Conservation (phyloP, 1,140 invertebrate genomes). For the Nasonia longicornis region DNA sequence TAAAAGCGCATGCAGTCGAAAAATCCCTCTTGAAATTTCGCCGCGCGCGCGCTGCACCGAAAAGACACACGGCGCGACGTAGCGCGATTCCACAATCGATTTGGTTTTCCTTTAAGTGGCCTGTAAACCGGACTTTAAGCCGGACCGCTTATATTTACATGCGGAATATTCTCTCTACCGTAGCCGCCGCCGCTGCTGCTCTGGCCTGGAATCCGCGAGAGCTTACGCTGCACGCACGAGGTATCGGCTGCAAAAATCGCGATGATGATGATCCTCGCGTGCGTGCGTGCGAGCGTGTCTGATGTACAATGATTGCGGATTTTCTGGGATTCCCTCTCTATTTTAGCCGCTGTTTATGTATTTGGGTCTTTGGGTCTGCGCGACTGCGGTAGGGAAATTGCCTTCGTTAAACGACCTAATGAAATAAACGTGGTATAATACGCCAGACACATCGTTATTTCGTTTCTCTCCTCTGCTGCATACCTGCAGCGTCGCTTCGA, state of each 20-base stretch:
- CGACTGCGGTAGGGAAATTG: too few relatives aligned
- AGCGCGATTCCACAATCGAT: constrained; percentile 38
- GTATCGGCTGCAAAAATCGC: not conserved
- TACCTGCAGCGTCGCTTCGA: not conserved
- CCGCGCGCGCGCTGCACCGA: not conserved
- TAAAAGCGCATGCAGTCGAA: not conserved
- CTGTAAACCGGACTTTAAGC: constrained; percentile 46
- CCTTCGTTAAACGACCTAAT: too few relatives aligned
- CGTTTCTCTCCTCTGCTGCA: too few relatives aligned
- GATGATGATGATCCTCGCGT: not conserved
- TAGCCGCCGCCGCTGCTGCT: too few relatives aligned
- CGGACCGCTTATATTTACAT: constrained; percentile 41
- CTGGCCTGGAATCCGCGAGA: constrained; percentile 37
- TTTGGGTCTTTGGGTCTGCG: not conserved
- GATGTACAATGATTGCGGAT: not conserved
- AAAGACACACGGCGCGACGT: not conserved
- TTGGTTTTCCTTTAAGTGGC: constrained; percentile 45
- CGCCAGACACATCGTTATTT: too few relatives aligned
- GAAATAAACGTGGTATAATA: too few relatives aligned
- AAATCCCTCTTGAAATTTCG: constrained; percentile 6
- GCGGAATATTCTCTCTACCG: not conserved
- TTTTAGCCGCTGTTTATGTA: not conserved
- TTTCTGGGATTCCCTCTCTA: not conserved
- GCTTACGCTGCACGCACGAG: not conserved
- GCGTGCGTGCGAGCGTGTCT: not conserved